phyloP scores from a whole-genome alignment of 2,888 invertebrate genomes.

The Ceriagrion tenellum region DNA sequence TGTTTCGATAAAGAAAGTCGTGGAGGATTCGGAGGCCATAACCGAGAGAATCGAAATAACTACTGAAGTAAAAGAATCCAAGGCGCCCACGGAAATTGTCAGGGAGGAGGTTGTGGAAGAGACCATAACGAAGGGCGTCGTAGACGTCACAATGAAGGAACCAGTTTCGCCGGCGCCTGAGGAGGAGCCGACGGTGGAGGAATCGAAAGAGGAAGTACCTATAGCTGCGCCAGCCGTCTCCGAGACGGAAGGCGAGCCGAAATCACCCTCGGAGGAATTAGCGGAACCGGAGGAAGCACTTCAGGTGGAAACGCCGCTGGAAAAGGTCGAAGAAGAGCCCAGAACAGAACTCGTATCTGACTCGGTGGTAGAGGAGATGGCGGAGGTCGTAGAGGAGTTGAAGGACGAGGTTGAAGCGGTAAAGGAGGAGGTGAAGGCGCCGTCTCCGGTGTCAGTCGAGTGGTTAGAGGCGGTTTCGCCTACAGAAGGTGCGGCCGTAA shows the following conservation, averaged over 20 bases:
- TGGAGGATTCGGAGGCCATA: slow-evolving; percentile 37
- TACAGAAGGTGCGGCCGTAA: background rate
- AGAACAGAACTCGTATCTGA: slow-evolving; percentile 69
- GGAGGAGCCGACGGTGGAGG: no score
- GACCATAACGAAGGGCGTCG: background rate
- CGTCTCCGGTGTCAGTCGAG: background rate
- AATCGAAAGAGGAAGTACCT: no score
- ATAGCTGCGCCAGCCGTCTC: no score
- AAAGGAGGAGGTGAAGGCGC: background rate
- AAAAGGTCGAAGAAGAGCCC: background rate
- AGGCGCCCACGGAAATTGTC: background rate
- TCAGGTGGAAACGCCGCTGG: no score
- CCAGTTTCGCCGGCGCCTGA: background rate
- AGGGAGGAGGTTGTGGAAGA: background rate
- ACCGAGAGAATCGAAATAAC: slow-evolving; percentile 65
- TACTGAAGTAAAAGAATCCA: background rate
- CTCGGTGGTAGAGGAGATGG: slow-evolving; percentile 70
- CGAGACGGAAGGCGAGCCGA: no score
- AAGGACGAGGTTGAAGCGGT: slow-evolving; percentile 69
- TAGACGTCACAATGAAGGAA: background rate
- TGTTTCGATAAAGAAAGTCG: background rate
- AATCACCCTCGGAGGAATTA: no score
- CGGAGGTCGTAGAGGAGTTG: slow-evolving; percentile 70
- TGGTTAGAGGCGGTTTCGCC: background rate
- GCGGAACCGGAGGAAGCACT: no score